phyloP scores from a whole-genome alignment of 2,888 invertebrate genomes.

The Toxonevra muliebris region DNA sequence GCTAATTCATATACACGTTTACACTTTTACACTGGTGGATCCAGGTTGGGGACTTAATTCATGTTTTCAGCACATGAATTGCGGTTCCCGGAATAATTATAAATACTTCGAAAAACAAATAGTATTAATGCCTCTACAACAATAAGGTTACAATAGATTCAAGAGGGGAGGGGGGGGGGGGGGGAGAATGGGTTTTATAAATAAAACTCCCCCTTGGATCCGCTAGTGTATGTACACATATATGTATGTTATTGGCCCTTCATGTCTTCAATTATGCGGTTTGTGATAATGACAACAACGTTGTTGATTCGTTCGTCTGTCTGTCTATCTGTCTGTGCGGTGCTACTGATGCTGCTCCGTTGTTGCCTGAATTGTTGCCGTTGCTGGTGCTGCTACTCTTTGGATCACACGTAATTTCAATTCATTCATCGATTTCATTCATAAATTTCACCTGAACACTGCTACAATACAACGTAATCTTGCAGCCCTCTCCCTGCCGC shows the following conservation, averaged over 20 bases:
- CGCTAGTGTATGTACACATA: background rate
- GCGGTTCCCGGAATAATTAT: too few species aligned
- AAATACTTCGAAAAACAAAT: too few species aligned
- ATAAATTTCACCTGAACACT: conserved; percentile 19
- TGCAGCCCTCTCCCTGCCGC: too few species aligned
- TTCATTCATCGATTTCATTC: conserved; percentile 53
- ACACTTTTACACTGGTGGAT: too few species aligned
- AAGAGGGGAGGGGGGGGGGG: too few species aligned
- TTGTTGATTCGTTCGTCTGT: background rate
- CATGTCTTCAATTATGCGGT: conserved; percentile 24
- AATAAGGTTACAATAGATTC: too few species aligned
- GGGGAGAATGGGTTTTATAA: too few species aligned
- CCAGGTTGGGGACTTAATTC: too few species aligned
- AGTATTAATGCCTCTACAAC: too few species aligned
- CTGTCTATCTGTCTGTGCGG: background rate
- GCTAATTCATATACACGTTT: too few species aligned
- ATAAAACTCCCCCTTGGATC: too few species aligned
- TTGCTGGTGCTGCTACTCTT: conserved; percentile 22
- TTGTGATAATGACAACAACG: conserved; percentile 24
- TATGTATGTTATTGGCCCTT: conserved; percentile 17
- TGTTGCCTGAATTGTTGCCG: background rate
- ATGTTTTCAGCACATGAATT: too few species aligned
- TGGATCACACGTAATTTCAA: conserved; percentile 51
- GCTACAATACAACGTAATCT: background rate
- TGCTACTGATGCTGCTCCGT: background rate